phyloP scores from a whole-genome alignment of 2,113 vertebrate species.

The Apteryx mantelli region DNA sequence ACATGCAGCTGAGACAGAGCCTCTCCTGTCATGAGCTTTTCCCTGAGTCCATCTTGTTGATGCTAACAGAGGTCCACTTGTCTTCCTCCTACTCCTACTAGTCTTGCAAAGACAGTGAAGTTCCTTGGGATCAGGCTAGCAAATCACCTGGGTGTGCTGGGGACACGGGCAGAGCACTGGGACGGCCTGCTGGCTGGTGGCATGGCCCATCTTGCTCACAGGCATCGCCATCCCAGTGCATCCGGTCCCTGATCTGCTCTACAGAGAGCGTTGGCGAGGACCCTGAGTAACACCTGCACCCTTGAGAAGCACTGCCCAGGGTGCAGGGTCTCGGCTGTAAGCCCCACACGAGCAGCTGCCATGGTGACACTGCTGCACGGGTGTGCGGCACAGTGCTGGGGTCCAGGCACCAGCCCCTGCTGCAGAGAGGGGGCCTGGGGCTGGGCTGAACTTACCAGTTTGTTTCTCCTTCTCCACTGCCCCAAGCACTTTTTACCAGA shows the following conservation, averaged over 20 bases:
- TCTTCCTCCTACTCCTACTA: neutral
- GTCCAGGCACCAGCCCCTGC: accelerated
- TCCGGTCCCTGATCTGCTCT: neutral
- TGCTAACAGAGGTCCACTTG: no score
- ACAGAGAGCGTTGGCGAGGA: neutral
- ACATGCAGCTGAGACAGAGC: neutral
- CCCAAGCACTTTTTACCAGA: neutral
- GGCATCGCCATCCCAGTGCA: accelerated
- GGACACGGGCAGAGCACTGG: neutral
- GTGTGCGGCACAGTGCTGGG: accelerated
- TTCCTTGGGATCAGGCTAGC: neutral
- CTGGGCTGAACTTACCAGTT: neutral
- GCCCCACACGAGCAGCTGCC: accelerated
- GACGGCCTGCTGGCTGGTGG: no score
- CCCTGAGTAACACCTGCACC: neutral
- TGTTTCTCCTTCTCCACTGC: neutral
- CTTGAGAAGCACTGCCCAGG: neutral
- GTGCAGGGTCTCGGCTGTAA: neutral
- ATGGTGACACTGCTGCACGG: neutral
- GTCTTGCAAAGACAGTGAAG: neutral
- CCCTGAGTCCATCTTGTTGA: neutral
- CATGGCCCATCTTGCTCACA: neutral
- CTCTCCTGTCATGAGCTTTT: neutral
- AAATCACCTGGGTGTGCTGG: accelerated
- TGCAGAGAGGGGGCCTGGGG: neutral